A percentile compares a stretch with the other conserved stretches of the same genome.
These are phyloP conservation scores for Synanthedon formicaeformis DNA, from an alignment of 2,888 invertebrate species.

Conservation along the genomic window DNA sequence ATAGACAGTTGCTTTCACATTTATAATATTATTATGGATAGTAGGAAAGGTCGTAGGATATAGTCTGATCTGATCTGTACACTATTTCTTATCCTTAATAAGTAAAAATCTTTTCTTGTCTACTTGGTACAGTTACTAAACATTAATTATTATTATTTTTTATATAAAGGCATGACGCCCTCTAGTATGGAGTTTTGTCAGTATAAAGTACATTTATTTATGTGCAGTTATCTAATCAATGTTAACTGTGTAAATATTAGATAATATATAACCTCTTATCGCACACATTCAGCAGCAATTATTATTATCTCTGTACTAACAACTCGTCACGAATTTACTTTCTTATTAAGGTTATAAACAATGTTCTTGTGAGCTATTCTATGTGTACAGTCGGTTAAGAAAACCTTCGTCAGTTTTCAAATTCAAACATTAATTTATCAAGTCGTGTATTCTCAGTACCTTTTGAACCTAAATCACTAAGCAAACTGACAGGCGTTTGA, in stretches of 20 bases:
- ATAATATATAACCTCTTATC: constrained; percentile 48
- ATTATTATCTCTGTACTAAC: constrained; percentile 56
- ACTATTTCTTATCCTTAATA: constrained; percentile 5
- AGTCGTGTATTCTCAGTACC: too few species aligned
- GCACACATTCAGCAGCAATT: constrained; percentile 60
- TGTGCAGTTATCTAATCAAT: constrained; percentile 46
- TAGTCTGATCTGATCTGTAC: constrained; percentile 10
- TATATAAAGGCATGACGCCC: too few species aligned
- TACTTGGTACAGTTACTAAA: neutral
- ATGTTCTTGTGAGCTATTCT: too few species aligned
- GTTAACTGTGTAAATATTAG: constrained; percentile 55
- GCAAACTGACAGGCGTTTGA: too few species aligned
- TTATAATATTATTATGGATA: too few species aligned
- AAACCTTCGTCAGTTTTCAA: too few species aligned
- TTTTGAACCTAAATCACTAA: too few species aligned
- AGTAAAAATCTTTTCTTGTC: constrained; percentile 9
- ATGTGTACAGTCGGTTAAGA: too few species aligned
- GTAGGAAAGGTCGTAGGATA: too few species aligned
- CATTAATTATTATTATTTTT: too few species aligned
- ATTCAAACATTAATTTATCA: too few species aligned
- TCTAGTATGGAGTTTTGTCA: neutral
- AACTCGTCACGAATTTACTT: constrained; percentile 40
- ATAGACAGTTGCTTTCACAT: too few species aligned
- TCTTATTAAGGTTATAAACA: constrained; percentile 15
- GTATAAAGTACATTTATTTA: neutral